These are phyloP conservation scores for Sminthurides bifidus DNA, from an alignment of 1,140 invertebrate genomes.

Conservation along the genomic window DNA sequence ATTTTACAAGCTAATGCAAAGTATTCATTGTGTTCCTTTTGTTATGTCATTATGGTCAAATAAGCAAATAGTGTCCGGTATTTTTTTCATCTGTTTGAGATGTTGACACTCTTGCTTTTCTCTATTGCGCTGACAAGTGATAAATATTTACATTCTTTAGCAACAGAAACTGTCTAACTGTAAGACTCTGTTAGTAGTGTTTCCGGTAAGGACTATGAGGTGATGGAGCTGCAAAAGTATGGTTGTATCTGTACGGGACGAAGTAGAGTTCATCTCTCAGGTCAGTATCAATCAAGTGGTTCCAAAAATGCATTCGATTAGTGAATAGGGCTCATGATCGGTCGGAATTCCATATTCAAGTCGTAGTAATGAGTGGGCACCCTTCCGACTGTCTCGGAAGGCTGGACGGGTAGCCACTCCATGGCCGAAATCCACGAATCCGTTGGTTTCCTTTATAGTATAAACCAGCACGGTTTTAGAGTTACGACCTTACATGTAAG, in stretches of 20 bases:
- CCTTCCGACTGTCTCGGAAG: not conserved
- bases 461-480: not conserved
- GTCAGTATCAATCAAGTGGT: not conserved
- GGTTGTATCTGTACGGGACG: conserved; percentile 2
- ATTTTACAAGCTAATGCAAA: too few relatives aligned
- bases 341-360: not conserved
- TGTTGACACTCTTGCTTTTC: not conserved
- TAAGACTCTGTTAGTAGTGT: not conserved
- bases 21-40: too few relatives aligned
- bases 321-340: not conserved
- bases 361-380: conserved; percentile 3
- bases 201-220: not conserved
- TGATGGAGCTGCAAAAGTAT: not conserved
- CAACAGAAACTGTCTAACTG: too few relatives aligned
- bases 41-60: too few relatives aligned
- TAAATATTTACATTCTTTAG: too few relatives aligned
- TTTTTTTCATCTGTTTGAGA: not conserved
- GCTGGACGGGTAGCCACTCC: conserved; percentile 9
- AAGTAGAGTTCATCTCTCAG: not conserved
- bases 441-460: not conserved
- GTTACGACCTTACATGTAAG: not conserved
- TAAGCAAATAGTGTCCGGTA: not conserved
- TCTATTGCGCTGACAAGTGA: not conserved
- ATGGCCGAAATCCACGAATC: not conserved
- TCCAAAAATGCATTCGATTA: conserved; percentile 6